Percentiles rank a stretch among this genome's conserved stretches.
Conservation (phyloP, 2,113 vertebrate genomes). For the Triplophysa tibetana region DNA sequence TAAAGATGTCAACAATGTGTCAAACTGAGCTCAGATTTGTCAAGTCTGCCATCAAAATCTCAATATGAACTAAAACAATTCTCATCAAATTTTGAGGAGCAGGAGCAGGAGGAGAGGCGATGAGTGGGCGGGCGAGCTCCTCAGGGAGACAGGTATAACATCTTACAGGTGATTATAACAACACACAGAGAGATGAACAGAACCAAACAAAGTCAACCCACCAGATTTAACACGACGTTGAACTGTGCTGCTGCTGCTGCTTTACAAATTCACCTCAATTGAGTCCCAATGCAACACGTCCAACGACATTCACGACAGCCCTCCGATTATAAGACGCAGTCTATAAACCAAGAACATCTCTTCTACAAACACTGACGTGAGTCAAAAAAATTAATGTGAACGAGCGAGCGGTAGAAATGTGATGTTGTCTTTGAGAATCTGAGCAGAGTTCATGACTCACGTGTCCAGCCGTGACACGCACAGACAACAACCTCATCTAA, state of each 20-base stretch:
- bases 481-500: conserved; percentile 12
- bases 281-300: background rate
- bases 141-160: conserved; percentile 1
- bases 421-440: no score
- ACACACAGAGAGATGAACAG: background rate
- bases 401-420: no score
- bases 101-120: background rate
- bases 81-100: no score
- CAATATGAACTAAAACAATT: no score
- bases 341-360: no score
- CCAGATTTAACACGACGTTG: background rate
- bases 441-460: conserved; percentile 7
- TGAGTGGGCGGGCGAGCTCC: background rate
- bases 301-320: background rate
- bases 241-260: background rate
- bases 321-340: background rate
- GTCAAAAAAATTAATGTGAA: no score
- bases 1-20: no score
- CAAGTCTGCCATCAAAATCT: no score
- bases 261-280: background rate
- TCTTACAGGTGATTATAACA: conserved; percentile 7
- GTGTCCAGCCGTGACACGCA: background rate
- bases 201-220: background rate
- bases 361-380: no score
- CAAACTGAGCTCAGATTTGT: no score